Base-by-base conservation (phyloP, 2,797 vertebrate genomes). In the Rhyacichthys aspro region DNA sequence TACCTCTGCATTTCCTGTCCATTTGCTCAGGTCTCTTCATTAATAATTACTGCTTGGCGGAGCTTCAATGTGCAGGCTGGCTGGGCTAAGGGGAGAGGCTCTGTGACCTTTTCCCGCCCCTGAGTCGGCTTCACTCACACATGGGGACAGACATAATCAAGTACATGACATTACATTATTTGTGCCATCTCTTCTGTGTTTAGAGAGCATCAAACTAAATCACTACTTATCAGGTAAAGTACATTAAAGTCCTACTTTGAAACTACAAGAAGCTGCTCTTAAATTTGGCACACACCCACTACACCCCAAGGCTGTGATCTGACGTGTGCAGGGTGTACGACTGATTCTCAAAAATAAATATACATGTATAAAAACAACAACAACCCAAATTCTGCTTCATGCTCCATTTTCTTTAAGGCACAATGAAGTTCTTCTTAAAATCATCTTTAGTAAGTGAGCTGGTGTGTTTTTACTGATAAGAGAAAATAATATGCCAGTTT, bases 1-100 rank as follows among this genome's bases (percentile, higher is more conserved):
- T 99, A 98, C 89, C 83, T 85, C 92, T 95, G 95, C 94, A 95
- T 96, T 99, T 99, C 96, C 96, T 98, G 95, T 96, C 96, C 96
- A 98, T 98, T 98, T 97, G 95, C 95, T 95, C 95, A 95, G 94
- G 95, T 97, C 96, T 96, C 90, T 95, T 98, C 97, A 98, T 98
- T 95, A 98, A 98, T 99, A 96, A 98, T 98, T 98, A 95, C 95
- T 98, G 91, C 91, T 69, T 72, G 72, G 93, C 91, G 89, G 92
- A 93, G 95, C 95, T 93, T 96, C 94, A 92, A 94, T 94, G 92
- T 23, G 91, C 93, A 94, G 78, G 89, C 83, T 94, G 95, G 94
- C 91, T 89, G 88, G 82, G 91, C 91, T 89, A 88, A 93, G 91
- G 36, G 82, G 82, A 79, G 85, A 78, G 74, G 76, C 80, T 74